phyloP scores from a whole-genome alignment of 37 sponge, comb jelly and placozoan genomes.

The Tethya wilhelma region DNA sequence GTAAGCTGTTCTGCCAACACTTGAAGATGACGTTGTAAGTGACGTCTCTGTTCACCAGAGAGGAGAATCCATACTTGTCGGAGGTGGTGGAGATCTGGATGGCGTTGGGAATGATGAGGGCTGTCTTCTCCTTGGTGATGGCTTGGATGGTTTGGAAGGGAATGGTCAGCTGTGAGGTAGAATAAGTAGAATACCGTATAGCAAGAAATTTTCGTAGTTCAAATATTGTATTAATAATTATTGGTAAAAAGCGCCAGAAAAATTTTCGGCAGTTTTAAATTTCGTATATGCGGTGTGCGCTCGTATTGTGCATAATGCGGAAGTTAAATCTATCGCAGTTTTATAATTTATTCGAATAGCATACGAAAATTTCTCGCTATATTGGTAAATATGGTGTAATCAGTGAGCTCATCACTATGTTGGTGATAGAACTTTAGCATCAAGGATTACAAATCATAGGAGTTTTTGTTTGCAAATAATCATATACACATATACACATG shows the following conservation, averaged over 20 bases:
- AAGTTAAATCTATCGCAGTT: too few species aligned
- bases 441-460: background rate
- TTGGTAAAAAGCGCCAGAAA: too few species aligned
- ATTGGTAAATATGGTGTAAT: too few species aligned
- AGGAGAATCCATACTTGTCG: conserved; percentile 95
- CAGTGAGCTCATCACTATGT: too few species aligned
- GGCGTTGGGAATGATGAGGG: conserved; percentile 95
- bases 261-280: too few species aligned
- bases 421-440: too few species aligned
- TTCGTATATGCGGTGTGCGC: too few species aligned
- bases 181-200: background rate
- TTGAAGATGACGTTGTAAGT: conserved; percentile 79
- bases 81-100: conserved; percentile 80
- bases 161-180: conserved; percentile 79
- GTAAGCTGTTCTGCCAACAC: conserved; percentile 88
- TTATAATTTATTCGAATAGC: too few species aligned
- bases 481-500: conserved; percentile 3
- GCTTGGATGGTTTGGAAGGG: conserved; percentile 75
- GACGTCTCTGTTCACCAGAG: conserved; percentile 88
- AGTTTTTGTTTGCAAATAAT: background rate
- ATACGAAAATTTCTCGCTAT: too few species aligned
- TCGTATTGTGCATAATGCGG: too few species aligned
- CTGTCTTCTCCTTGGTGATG: conserved; percentile 95
- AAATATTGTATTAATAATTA: too few species aligned
- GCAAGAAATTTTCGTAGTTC: too few species aligned